A percentile compares a stretch with the other conserved stretches of the same genome.
phyloP scores from a whole-genome alignment of 2,113 vertebrate species.

The Cyprinus carpio region DNA sequence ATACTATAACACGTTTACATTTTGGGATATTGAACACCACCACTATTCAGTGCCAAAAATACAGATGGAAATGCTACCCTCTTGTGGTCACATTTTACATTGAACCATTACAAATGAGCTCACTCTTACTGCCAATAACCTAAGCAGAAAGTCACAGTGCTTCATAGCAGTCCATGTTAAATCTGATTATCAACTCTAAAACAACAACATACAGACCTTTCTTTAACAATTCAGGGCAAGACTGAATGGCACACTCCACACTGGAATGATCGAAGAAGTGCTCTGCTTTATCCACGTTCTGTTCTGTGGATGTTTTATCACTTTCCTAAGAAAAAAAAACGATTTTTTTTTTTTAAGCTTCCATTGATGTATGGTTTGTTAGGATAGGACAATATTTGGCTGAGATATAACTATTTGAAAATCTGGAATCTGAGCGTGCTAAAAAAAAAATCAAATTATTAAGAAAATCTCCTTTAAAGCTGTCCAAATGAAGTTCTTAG shows the following conservation, averaged over 20 bases:
- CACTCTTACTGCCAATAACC: not conserved
- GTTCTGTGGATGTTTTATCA: constrained; percentile 63
- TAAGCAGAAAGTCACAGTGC: not conserved
- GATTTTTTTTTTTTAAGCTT: too few relatives aligned
- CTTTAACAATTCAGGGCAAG: constrained; percentile 87
- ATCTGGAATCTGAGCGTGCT: too few relatives aligned
- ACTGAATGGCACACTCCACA: constrained; percentile 89
- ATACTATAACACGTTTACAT: not conserved
- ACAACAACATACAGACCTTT: constrained; percentile 77
- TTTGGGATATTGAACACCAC: not conserved
- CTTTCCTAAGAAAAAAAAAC: constrained; percentile 71
- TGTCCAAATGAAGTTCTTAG: too few relatives aligned
- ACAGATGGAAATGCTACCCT: constrained; percentile 36
- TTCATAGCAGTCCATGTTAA: not conserved
- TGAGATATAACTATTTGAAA: too few relatives aligned
- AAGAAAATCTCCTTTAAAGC: too few relatives aligned
- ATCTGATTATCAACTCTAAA: not conserved
- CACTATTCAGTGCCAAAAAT: not conserved
- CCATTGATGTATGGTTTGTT: too few relatives aligned
- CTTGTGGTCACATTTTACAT: constrained; percentile 39
- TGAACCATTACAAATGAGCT: not conserved
- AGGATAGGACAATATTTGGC: too few relatives aligned
- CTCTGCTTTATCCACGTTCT: constrained; percentile 72
- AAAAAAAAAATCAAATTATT: too few relatives aligned
- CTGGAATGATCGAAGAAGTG: constrained; percentile 82